Evolutionary conservation across 2,797 vertebrate genomes (phyloP).

Genomic region (Gambelia wislizenii): DNA sequence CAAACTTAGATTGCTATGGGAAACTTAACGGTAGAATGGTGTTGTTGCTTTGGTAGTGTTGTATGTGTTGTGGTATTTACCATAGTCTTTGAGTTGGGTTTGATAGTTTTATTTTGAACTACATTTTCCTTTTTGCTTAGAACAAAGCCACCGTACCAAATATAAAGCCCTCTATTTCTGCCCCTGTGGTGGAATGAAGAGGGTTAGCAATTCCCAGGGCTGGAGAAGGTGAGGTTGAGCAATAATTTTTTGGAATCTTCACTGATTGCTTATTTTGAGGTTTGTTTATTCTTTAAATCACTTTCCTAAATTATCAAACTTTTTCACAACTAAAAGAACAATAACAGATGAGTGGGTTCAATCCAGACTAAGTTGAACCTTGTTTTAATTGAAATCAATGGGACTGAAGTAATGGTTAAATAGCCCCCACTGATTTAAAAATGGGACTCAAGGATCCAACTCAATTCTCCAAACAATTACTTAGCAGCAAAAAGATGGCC

Average conservation of each 20-base stretch:
- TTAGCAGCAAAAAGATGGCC: background rate
- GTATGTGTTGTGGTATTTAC: background rate
- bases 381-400: too few species aligned
- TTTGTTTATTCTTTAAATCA: background rate
- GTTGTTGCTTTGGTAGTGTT: background rate
- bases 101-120: background rate
- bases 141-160: background rate
- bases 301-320: background rate
- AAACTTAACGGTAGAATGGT: background rate
- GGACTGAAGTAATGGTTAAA: too few species aligned
- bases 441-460: background rate
- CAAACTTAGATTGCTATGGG: background rate
- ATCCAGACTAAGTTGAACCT: background rate
- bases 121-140: background rate
- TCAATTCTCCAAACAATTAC: background rate
- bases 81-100: background rate
- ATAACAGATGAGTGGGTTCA: background rate
- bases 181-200: background rate
- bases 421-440: too few species aligned
- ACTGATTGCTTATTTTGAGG: background rate
- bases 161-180: too few species aligned
- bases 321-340: background rate
- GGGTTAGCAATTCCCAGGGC: background rate
- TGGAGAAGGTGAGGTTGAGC: too few species aligned
- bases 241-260: background rate